Evolutionary conservation across 1,140 invertebrate species (phyloP).

Genomic region (Pseudomyrmex flavicornis): DNA sequence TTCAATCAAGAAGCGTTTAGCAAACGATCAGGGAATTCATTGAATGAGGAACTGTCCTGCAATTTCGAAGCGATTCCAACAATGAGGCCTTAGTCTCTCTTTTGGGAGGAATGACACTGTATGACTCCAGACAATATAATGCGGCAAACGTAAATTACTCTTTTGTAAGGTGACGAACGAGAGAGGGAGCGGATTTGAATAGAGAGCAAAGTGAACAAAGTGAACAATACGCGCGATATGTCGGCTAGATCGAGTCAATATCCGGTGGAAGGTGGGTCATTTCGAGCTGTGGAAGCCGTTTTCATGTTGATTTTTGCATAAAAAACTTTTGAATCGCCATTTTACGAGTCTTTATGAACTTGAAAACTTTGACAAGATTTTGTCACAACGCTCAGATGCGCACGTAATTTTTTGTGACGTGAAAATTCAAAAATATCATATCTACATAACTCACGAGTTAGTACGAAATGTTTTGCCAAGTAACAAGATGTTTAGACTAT

Average conservation of each 20-base stretch:
- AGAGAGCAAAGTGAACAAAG: conserved; percentile 71
- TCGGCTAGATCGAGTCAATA: conserved; percentile 73
- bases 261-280: conserved; percentile 69
- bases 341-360: background rate
- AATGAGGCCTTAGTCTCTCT: conserved; percentile 46
- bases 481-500: too few relatives aligned
- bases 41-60: conserved; percentile 42
- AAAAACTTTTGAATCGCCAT: background rate
- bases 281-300: conserved; percentile 11
- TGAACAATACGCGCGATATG: conserved; percentile 76
- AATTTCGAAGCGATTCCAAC: conserved; percentile 65
- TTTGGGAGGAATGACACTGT: conserved; percentile 58
- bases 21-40: conserved; percentile 58
- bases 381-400: too few relatives aligned
- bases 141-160: conserved; percentile 71
- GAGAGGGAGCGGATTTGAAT: conserved; percentile 67
- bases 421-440: too few relatives aligned
- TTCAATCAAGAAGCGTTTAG: conserved; percentile 36
- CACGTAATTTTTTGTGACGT: too few relatives aligned
- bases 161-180: conserved; percentile 46
- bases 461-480: too few relatives aligned
- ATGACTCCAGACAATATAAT: conserved; percentile 67
- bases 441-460: too few relatives aligned
- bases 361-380: background rate
- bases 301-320: conserved; percentile 32